These are phyloP conservation scores for Catostylus mosaicus DNA, from an alignment of 30 jellyfish, hydroid and myxozoan genomes.

Conservation along the genomic window DNA sequence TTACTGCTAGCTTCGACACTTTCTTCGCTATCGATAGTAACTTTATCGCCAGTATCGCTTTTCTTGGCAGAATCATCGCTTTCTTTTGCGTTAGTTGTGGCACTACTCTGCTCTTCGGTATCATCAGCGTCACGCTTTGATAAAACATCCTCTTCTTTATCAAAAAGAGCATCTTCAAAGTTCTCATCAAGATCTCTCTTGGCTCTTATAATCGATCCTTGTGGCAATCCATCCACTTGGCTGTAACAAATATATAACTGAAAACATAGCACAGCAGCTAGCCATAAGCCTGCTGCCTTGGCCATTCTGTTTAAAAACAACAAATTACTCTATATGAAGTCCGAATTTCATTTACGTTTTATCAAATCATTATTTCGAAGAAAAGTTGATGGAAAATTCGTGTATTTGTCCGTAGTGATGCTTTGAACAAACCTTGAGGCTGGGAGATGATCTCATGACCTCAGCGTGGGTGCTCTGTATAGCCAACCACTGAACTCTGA, in stretches of 20 bases:
- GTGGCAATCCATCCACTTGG: constrained; percentile 53
- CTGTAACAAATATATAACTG: constrained; percentile 28
- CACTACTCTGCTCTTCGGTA: constrained; percentile 28
- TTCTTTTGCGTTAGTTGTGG: constrained; percentile 2
- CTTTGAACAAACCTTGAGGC: constrained; percentile 57
- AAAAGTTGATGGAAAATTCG: constrained; percentile 4
- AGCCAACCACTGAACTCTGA: constrained; percentile 75
- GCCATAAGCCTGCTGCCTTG: constrained; percentile 73
- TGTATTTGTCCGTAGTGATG: constrained; percentile 21
- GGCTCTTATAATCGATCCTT: constrained; percentile 70
- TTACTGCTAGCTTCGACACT: constrained; percentile 33
- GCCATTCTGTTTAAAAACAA: constrained; percentile 27
- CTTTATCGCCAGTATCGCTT: constrained; percentile 63
- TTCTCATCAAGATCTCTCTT: constrained; percentile 83
- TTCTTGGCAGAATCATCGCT: constrained; percentile 38
- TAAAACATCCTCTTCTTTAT: constrained; percentile 41
- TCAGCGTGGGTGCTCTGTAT: constrained; percentile 45
- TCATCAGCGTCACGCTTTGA: constrained; percentile 64
- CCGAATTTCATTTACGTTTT: constrained; percentile 31
- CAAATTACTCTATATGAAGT: not conserved
- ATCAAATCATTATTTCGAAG: constrained; percentile 60
- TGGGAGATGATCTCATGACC: constrained; percentile 76
- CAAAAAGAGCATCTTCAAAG: constrained; percentile 84
- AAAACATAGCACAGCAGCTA: constrained; percentile 54
- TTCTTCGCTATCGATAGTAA: constrained; percentile 50